phyloP scores from a whole-genome alignment of 2,797 vertebrate genomes.

The Anas georgica region DNA sequence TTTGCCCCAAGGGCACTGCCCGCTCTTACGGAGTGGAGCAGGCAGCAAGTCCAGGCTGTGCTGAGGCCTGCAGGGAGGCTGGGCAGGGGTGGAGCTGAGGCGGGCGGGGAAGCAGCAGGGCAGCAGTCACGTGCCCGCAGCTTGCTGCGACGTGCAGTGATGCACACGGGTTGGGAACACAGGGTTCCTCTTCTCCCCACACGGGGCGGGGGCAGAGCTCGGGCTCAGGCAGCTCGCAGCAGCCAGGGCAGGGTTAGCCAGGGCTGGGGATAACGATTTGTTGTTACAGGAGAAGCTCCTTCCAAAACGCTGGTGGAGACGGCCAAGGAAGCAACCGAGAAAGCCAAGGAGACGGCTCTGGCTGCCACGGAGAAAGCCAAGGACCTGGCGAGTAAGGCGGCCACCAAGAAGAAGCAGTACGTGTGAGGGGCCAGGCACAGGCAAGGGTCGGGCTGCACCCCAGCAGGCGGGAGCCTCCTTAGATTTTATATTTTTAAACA shows the following conservation, averaged over 20 bases:
- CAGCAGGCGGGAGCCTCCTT: constrained; percentile 44
- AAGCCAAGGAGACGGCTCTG: constrained; percentile 92
- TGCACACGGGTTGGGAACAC: not conserved
- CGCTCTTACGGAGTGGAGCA: not conserved
- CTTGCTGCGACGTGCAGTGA: not conserved
- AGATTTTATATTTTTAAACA: constrained; percentile 69
- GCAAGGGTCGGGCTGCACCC: not conserved
- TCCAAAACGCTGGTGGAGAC: constrained; percentile 90
- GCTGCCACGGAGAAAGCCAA: constrained; percentile 97
- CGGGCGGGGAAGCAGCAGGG: not conserved
- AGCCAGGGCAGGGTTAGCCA: not conserved
- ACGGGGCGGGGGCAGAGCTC: not conserved
- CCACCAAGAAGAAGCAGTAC: constrained; percentile 88
- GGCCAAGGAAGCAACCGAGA: constrained; percentile 88
- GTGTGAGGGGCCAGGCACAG: constrained; percentile 77
- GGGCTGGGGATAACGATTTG: not conserved
- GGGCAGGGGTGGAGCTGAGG: not conserved
- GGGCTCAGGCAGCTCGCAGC: not conserved
- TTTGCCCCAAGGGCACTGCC: not conserved
- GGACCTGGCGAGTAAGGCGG: constrained; percentile 91
- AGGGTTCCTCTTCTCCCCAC: rapidly evolving
- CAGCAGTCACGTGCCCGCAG: not conserved
- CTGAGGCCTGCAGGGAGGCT: not conserved
- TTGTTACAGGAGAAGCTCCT: constrained; percentile 87
- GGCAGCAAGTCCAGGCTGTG: not conserved